Conservation (phyloP, 2,113 vertebrate genomes). For the Patagioenas fasciata region DNA sequence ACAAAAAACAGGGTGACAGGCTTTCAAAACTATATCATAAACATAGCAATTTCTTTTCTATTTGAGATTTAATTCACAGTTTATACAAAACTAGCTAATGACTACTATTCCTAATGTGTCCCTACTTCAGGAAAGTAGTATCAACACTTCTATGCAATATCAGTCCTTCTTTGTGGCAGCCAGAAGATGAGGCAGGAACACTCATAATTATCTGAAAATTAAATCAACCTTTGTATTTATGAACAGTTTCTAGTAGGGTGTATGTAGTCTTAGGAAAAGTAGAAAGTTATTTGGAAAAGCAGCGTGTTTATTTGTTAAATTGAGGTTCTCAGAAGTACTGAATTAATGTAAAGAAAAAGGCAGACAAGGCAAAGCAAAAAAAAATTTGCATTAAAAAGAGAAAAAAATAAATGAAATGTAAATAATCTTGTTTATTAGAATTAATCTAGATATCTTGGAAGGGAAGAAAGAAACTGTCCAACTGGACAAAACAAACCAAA, state of each 20-base stretch:
- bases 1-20: neutral
- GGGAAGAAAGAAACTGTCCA: neutral
- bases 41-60: neutral
- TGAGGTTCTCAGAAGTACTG: neutral
- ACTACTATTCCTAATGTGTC: neutral
- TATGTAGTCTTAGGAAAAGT: neutral
- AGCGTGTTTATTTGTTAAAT: neutral
- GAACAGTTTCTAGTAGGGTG: neutral
- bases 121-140: neutral
- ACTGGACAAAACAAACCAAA: neutral
- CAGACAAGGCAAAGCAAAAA: rapidly evolving
- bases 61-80: neutral
- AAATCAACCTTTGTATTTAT: neutral
- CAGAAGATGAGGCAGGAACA: neutral
- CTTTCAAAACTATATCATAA: neutral
- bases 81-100: neutral
- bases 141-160: neutral
- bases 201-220: neutral
- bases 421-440: neutral
- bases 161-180: neutral
- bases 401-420: neutral
- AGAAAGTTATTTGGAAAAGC: neutral
- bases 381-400: rapidly evolving
- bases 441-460: neutral
- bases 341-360: neutral